phyloP scores from a whole-genome alignment of 1,140 invertebrate species.

The Bombus picipes region DNA sequence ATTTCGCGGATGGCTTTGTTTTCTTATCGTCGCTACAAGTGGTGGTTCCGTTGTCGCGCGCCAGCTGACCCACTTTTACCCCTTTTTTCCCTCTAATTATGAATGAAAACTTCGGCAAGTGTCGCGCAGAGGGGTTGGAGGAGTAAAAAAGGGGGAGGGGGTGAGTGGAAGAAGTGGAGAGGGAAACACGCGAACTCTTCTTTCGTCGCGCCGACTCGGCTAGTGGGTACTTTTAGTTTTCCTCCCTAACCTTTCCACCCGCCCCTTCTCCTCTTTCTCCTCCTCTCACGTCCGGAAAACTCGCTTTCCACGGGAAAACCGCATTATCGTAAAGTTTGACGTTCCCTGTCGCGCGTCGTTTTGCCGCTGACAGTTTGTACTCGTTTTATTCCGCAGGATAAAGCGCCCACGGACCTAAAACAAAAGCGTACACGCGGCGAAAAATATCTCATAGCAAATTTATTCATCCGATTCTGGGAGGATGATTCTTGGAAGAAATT shows the following conservation, averaged over 20 bases:
- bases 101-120: slow-evolving; percentile 78
- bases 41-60: slow-evolving; percentile 12
- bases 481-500: not conserved
- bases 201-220: slow-evolving; percentile 59
- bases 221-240: slow-evolving; percentile 72
- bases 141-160: not conserved
- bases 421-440: not conserved
- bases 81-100: slow-evolving; percentile 78
- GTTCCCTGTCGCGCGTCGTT: slow-evolving; percentile 30
- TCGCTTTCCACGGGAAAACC: slow-evolving; percentile 60
- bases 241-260: slow-evolving; percentile 29
- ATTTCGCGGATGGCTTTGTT: not conserved
- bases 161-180: not conserved
- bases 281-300: slow-evolving; percentile 48
- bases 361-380: slow-evolving; percentile 42
- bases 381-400: slow-evolving; percentile 32
- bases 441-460: slow-evolving; percentile 2
- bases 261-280: not conserved
- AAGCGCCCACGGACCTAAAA: slow-evolving; percentile 18
- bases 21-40: slow-evolving; percentile 26
- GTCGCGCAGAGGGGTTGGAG: slow-evolving; percentile 17
- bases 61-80: slow-evolving; percentile 37
- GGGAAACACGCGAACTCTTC: slow-evolving; percentile 31
- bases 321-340: slow-evolving; percentile 65
- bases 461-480: not conserved